phyloP scores from a whole-genome alignment of 1,140 invertebrate species.

The Diorhabda carinulata region DNA sequence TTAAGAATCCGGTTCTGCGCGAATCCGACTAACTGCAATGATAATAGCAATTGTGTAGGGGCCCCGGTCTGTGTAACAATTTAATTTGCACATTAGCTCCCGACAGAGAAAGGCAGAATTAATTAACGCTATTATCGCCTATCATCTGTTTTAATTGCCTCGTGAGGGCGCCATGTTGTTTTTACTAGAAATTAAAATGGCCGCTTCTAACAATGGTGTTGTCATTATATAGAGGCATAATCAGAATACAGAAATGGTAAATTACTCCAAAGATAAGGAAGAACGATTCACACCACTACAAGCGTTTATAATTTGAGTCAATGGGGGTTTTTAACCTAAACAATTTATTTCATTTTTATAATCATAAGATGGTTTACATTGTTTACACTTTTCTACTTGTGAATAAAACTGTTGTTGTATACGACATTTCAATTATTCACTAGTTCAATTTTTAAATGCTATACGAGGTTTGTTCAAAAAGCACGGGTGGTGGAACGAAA shows the following conservation, averaged over 20 bases:
- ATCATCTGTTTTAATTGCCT: constrained; percentile 51
- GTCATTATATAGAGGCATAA: constrained; percentile 47
- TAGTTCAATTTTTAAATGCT: too few species aligned
- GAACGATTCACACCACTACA: constrained; percentile 34
- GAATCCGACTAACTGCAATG: constrained; percentile 6
- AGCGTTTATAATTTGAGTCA: too few species aligned
- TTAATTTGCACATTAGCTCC: constrained; percentile 50
- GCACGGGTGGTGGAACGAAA: too few species aligned
- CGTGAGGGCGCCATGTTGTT: constrained; percentile 47
- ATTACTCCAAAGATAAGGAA: constrained; percentile 46
- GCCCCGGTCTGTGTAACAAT: constrained; percentile 47
- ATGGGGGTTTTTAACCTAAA: too few species aligned
- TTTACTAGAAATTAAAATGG: constrained; percentile 50
- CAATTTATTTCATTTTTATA: too few species aligned
- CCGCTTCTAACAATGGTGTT: constrained; percentile 44
- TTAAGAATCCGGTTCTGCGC: constrained; percentile 1
- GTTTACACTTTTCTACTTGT: too few species aligned
- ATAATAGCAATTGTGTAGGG: constrained; percentile 43
- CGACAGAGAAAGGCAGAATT: constrained; percentile 49
- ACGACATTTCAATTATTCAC: too few species aligned
- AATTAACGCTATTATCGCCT: constrained; percentile 51
- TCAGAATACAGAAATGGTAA: constrained; percentile 48
- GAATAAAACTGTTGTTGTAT: too few species aligned
- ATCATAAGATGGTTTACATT: too few species aligned
- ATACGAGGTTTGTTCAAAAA: too few species aligned